These are phyloP conservation scores for Rhyacophila evoluta DNA, from an alignment of 2,888 invertebrate species.

Conservation along the genomic window DNA sequence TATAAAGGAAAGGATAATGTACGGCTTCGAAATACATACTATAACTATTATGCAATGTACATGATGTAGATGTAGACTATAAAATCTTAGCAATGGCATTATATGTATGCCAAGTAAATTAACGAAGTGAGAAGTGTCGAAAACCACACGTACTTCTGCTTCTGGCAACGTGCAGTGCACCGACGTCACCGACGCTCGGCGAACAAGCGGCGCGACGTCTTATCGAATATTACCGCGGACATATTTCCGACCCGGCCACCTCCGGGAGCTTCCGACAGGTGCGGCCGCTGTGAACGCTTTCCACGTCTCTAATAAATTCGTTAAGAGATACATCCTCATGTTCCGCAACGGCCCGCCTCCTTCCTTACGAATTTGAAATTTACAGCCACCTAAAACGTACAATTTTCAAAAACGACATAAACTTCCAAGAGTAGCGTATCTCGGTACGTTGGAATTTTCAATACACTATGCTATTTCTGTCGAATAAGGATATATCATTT, in stretches of 20 bases:
- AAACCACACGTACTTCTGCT: neutral
- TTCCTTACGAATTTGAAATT: conserved; percentile 27
- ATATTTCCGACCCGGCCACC: conserved; percentile 37
- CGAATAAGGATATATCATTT: neutral
- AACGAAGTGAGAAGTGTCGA: conserved; percentile 5
- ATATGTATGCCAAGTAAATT: neutral
- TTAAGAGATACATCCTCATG: conserved; percentile 36
- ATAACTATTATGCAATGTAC: too few relatives aligned
- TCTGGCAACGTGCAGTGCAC: conserved; percentile 1
- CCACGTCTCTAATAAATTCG: conserved; percentile 36
- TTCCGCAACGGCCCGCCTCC: conserved; percentile 20
- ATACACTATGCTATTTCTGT: neutral
- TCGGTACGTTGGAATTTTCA: conserved; percentile 9
- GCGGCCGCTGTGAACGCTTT: conserved; percentile 27
- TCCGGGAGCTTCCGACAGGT: conserved; percentile 15
- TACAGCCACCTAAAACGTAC: neutral
- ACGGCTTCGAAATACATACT: too few relatives aligned
- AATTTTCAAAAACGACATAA: conserved; percentile 14
- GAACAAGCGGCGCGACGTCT: conserved; percentile 31
- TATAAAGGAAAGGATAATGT: too few relatives aligned
- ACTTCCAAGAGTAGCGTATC: neutral
- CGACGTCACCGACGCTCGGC: conserved; percentile 25
- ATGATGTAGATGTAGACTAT: too few relatives aligned
- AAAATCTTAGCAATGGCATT: too few relatives aligned
- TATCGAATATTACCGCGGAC: conserved; percentile 40